These are phyloP conservation scores for Steatocranus sp. DNA, from an alignment of 2,797 vertebrate genomes.

Conservation along the genomic window DNA sequence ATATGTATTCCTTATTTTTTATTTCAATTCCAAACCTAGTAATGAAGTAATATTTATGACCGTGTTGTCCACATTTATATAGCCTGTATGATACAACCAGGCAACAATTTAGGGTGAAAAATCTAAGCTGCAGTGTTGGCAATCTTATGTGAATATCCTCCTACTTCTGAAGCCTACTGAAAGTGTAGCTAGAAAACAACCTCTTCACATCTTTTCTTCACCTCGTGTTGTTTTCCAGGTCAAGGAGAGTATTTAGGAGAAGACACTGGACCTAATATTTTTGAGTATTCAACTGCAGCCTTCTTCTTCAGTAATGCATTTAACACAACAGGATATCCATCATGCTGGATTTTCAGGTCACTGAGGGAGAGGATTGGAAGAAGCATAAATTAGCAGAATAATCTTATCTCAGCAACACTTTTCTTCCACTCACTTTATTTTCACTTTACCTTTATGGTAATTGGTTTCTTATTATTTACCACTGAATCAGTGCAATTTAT, in stretches of 20 bases:
- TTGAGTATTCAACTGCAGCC: not conserved
- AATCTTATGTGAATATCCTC: not conserved
- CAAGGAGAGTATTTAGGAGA: not conserved
- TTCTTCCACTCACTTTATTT: not conserved
- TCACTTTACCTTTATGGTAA: not conserved
- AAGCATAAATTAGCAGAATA: not conserved
- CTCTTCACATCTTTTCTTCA: not conserved
- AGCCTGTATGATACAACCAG: not conserved
- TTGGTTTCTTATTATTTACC: conserved; percentile 8
- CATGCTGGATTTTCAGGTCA: not conserved
- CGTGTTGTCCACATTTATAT: not conserved
- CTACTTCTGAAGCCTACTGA: too few relatives aligned
- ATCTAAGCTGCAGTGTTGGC: not conserved
- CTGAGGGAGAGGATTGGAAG: not conserved
- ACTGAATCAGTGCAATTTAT: conserved; percentile 2
- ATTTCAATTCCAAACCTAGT: not conserved
- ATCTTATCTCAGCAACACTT: conserved; percentile 9
- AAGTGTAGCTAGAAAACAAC: not conserved
- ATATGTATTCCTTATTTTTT: not conserved
- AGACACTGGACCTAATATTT: not conserved
- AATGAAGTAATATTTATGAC: not conserved
- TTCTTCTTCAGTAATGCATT: not conserved
- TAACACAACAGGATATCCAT: not conserved
- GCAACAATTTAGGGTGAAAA: not conserved
- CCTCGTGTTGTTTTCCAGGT: not conserved